Base-by-base conservation (phyloP, 2,113 vertebrate genomes). In the Elephas maximus region DNA sequence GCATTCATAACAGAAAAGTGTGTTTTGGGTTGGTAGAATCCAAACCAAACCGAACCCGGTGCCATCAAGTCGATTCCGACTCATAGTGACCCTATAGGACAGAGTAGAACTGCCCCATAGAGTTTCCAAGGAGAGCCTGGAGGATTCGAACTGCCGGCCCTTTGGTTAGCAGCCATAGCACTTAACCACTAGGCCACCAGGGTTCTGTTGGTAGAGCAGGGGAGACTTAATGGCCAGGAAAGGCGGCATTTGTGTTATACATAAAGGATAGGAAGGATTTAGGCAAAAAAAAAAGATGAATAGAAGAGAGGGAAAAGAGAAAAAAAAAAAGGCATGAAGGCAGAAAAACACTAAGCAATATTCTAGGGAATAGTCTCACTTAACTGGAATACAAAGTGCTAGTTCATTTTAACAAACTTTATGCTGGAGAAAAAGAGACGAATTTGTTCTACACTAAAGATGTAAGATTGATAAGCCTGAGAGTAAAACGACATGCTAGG, bases 401-500 rank as follows among this genome's bases (percentile, higher is more conserved):
- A 53, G 33, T 80, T 93, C 21, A 76, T 80, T 69, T 21, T 44
- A 65, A 24, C 88, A 74, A 76, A 88, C 28, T 37, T 84, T 15
- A 28, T 85, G 0, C 45, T 86, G 8, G 33, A 77, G 82, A 84
- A 90, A 92, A 87, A 79, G 77, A 92, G 77, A 92, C 88, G 71
- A 69, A 92, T 93, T 77, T 88, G 18, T 23, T 60, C 33, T 87
- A 80, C 6, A 92, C 48, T 30, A 60, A 88, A 97, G n/a, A 71
- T 37, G 1, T 79, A 79, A 80, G 79, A 65, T 71, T 48, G 51
- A 88, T 86, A 92, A 91, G 71, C 51, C 82, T 92, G 88, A 81
- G 44, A 77, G 44, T 67, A 90, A 90, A 98, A 90, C 33, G 60
- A 92, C 79, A 94, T 67, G 57, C 80, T 87, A 82, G 91, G 62